phyloP scores from a whole-genome alignment of 2,888 invertebrate species.

The Lordiphosa fenestrarum region DNA sequence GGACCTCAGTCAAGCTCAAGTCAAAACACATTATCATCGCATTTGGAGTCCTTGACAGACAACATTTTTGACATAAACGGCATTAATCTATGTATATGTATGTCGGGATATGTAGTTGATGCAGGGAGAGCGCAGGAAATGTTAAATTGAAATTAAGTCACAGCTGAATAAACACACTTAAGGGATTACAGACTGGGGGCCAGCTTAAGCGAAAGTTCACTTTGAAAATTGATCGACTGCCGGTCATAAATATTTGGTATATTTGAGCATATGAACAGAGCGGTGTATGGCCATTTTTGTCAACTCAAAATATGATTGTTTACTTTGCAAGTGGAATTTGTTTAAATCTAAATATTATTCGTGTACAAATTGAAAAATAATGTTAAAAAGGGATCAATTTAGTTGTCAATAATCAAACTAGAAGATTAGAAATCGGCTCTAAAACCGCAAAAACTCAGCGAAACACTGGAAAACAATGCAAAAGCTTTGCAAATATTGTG shows the following conservation, averaged over 20 bases:
- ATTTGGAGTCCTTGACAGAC: conserved; percentile 48
- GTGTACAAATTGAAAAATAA: too few species aligned
- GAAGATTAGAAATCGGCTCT: too few species aligned
- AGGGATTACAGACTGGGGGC: conserved; percentile 2
- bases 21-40: conserved; percentile 66
- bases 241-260: not conserved
- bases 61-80: conserved; percentile 32
- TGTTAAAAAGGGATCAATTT: too few species aligned
- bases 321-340: too few species aligned
- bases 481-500: too few species aligned
- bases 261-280: too few species aligned
- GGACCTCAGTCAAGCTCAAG: conserved; percentile 32
- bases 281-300: too few species aligned
- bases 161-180: conserved; percentile 58
- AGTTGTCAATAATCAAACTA: too few species aligned
- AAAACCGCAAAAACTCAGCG: too few species aligned
- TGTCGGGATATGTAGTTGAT: conserved; percentile 11
- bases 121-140: conserved; percentile 7
- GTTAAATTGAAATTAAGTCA: conserved; percentile 62
- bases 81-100: conserved; percentile 44
- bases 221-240: conserved; percentile 26
- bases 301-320: not conserved
- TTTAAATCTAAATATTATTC: too few species aligned
- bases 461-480: too few species aligned
- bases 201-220: conserved; percentile 9